These are phyloP conservation scores for Sylvilagus bachmani DNA, from an alignment of 2,113 vertebrate species.

Conservation along the genomic window DNA sequence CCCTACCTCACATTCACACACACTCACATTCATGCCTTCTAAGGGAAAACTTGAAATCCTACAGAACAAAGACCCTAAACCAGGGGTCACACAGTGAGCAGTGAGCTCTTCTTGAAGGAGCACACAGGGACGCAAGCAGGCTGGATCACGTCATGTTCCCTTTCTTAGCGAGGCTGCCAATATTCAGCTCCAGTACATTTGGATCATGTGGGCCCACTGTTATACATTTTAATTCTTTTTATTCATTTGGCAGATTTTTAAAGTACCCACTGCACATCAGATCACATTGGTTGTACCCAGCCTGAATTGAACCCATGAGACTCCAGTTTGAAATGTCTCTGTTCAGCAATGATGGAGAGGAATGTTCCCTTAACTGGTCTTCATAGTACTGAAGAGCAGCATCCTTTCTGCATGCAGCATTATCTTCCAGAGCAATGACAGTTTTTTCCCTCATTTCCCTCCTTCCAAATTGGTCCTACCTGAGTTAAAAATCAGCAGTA, in stretches of 20 bases:
- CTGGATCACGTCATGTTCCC: not conserved
- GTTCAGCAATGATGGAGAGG: not conserved
- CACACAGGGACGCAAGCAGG: rapidly evolving
- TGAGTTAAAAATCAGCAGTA: not conserved
- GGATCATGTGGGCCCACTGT: not conserved
- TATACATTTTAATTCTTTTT: not conserved
- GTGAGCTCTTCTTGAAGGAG: not conserved
- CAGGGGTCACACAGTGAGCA: too few relatives aligned
- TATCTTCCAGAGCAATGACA: not conserved
- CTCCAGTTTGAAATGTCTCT: not conserved
- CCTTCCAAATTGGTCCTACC: not conserved
- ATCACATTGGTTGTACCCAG: not conserved
- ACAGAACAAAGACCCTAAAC: not conserved
- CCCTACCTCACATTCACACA: not conserved
- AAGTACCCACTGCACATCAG: not conserved
- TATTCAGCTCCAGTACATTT: not conserved
- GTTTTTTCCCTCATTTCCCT: not conserved
- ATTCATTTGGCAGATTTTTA: not conserved
- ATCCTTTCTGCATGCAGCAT: not conserved
- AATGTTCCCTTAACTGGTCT: not conserved
- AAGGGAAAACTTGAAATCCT: not conserved
- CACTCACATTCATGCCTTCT: not conserved
- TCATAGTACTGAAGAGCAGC: not conserved
- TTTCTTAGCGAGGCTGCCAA: not conserved
- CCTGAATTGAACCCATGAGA: not conserved